Base-by-base conservation (phyloP, 2,113 vertebrate genomes). In the Alligator sinensis region DNA sequence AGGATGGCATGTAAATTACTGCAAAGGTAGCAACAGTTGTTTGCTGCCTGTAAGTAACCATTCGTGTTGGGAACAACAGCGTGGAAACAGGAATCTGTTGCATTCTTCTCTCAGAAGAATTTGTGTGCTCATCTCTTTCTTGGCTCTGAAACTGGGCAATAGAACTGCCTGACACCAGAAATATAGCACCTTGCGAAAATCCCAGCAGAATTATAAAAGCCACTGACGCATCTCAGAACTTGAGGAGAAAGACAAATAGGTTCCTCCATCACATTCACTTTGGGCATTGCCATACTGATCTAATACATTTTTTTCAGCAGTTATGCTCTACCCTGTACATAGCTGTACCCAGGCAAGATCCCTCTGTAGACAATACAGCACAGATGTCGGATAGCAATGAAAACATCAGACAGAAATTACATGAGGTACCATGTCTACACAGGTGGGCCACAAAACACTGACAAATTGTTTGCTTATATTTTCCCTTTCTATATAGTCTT, bases 1-100 rank as follows among this genome's bases (percentile, higher is more conserved):
- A 93, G 92, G 93, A 91, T 78, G 76, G 64, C 76, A 84, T 38
- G 80, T 94, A 61, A 96, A 96, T 93, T 94, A 76, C 28, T 58
- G 6, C n/a, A 61, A 28, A 93, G 84, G 77, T 78, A 57, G 70
- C 55, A 74, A 47, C 30, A 24, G 61, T 64, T 82, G 21, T 64
- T 92, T 79, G 61, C 66, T 79, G 0, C 77, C 76, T 84, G 25
- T 80, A 80, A 84, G 60, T 75, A 57, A 81, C 14, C 58, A 59
- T 74, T 74, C 59, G 76, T 75, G 30, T 86, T 61, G 30, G 25
- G 89, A 80, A 80, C 82, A 89, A 76, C 61, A 84, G 1, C 11
- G 24, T 3, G 15, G 59, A 60, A 55, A n/a, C 15, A 4, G 5
- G 47, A 63, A 10, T 90, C 92, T 70, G 13, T 62, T 88, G 89